Conservation (phyloP, 2,888 invertebrate species). For the Drosophila seclusa region DNA sequence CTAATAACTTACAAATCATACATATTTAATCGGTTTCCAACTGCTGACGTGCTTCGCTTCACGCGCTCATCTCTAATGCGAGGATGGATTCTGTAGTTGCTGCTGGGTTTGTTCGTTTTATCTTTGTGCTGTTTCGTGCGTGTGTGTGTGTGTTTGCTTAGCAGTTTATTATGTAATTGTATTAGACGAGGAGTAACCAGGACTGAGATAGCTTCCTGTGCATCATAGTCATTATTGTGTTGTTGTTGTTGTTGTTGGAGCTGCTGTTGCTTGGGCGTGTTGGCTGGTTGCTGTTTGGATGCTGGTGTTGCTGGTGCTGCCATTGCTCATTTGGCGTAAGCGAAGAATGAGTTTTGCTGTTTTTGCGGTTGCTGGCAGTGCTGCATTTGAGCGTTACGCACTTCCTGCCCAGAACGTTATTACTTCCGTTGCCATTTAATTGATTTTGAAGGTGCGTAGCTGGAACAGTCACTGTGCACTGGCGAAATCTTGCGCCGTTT, state of each 20-base stretch:
- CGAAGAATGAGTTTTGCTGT: slow-evolving; percentile 60
- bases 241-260: slow-evolving; percentile 17
- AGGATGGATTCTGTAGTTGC: slow-evolving; percentile 4
- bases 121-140: slow-evolving; percentile 20
- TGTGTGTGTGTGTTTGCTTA: slow-evolving; percentile 26
- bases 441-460: slow-evolving; percentile 77
- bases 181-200: slow-evolving; percentile 69
- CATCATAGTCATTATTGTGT: slow-evolving; percentile 39
- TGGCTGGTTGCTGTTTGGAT: slow-evolving; percentile 26
- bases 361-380: slow-evolving; percentile 62
- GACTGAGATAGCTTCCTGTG: slow-evolving; percentile 66
- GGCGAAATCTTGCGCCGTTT: slow-evolving; percentile 53
- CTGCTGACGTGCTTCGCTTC: background rate
- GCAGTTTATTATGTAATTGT: slow-evolving; percentile 67
- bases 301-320: slow-evolving; percentile 25
- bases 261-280: slow-evolving; percentile 28
- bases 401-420: slow-evolving; percentile 78
- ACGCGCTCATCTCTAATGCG: slow-evolving; percentile 39
- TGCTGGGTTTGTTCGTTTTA: slow-evolving; percentile 35
- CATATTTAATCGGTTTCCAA: background rate
- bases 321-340: slow-evolving; percentile 62
- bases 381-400: slow-evolving; percentile 77
- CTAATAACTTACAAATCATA: background rate
- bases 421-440: slow-evolving; percentile 81
- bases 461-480: slow-evolving; percentile 13